Evolutionary conservation across 2,797 vertebrate species (phyloP).

Genomic region (Erethizon dorsatum): DNA sequence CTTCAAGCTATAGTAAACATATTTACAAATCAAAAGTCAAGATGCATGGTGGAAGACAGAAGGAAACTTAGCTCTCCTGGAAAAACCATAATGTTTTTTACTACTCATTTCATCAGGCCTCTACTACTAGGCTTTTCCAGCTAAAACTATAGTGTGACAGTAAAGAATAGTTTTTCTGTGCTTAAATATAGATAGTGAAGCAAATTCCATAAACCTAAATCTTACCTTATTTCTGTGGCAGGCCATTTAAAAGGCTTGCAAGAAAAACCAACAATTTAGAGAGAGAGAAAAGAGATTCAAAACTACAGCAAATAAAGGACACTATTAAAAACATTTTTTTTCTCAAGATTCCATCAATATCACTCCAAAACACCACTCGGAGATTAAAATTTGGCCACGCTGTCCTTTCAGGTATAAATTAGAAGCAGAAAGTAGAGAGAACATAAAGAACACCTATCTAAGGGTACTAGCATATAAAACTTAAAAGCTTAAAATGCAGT

Average conservation of each 20-base stretch:
- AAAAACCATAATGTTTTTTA: slow-evolving; percentile 56
- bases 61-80: slow-evolving; percentile 36
- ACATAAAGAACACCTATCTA: slow-evolving; percentile 74
- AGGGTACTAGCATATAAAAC: slow-evolving; percentile 75
- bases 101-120: slow-evolving; percentile 11
- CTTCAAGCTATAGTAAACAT: slow-evolving; percentile 48
- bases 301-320: slow-evolving; percentile 64
- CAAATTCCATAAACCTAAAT: slow-evolving; percentile 75
- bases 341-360: slow-evolving; percentile 65
- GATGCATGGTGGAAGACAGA: neutral
- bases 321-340: slow-evolving; percentile 67
- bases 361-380: slow-evolving; percentile 62
- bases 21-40: slow-evolving; percentile 67
- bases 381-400: slow-evolving; percentile 72
- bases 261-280: slow-evolving; percentile 74
- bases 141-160: slow-evolving; percentile 10
- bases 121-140: slow-evolving; percentile 47
- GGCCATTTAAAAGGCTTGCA: slow-evolving; percentile 69
- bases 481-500: slow-evolving; percentile 82
- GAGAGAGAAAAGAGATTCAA: slow-evolving; percentile 71
- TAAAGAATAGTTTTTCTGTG: slow-evolving; percentile 57
- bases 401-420: slow-evolving; percentile 72
- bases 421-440: slow-evolving; percentile 70
- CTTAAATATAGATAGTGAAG: slow-evolving; percentile 68
- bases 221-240: slow-evolving; percentile 59